Base-by-base conservation (phyloP, 2,888 invertebrate species). In the Drosophila putrida region DNA sequence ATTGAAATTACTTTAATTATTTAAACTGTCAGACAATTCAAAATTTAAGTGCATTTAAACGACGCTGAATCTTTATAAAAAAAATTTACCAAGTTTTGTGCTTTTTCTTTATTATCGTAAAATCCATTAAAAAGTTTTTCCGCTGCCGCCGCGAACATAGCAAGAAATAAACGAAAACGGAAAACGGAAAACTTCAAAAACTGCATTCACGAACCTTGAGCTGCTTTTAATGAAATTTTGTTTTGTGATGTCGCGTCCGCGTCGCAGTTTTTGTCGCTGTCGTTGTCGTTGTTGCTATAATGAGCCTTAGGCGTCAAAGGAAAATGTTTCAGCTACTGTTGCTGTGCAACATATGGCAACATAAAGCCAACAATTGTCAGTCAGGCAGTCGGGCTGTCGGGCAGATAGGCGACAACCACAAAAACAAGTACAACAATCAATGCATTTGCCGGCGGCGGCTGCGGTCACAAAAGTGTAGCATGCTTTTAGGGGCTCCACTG, bases 181-280 rank as follows among this genome's bases (percentile, higher is more conserved):
- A 55, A 62, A 62, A 59, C 53, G 63, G 53, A 64, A 77, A 81
- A 74, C 64, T 87, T 87, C 83, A 65, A 36, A 55, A 83, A 77
- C 72, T 89, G 84, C 89, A 84, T 83, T 80, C 60, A 58, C 46
- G 74, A 81, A 74, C 85, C 85, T 87, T 84, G 88, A 89, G 82
- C 75, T 75, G 84, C 73, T 87, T 84, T 87, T 84, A 89, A 89
- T 78, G 85, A 84, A 89, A 84, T 78, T 75, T 79, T 68, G 53
- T 44, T 50, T 67, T 66, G 53, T 36, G 49, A 47, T 58, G 49
- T 62, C 55, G 43, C 55, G 58, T 15, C 51, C 51, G 44, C 49
- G 58, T 49, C 51, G 39, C 58, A 55, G n/a, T n/a, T 20, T 2
- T 20, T 3, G 20, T 54, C 50, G 39, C 57, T 9, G 70, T 20